These are phyloP conservation scores for Aphis gossypii DNA, from an alignment of 1,140 invertebrate species.

Conservation along the genomic window DNA sequence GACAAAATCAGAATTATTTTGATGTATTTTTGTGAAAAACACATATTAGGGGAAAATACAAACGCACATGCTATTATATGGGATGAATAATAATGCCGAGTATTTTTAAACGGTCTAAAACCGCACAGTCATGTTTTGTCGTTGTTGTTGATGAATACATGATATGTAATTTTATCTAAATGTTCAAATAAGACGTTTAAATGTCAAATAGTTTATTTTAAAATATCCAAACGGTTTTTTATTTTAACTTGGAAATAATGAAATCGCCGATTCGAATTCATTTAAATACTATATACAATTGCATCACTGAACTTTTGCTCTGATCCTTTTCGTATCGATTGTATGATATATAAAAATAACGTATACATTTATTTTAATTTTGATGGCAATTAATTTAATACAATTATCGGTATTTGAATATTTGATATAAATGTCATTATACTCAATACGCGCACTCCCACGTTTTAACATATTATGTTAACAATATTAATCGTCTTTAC, in stretches of 20 bases:
- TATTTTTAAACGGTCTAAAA: neutral
- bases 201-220: neutral
- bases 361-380: too few relatives aligned
- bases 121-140: neutral
- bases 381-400: neutral
- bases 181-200: neutral
- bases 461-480: neutral
- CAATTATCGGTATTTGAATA: neutral
- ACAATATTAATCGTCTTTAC: neutral
- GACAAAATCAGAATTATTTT: conserved; percentile 7
- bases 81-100: neutral
- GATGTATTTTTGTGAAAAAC: conserved; percentile 28
- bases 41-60: conserved; percentile 10
- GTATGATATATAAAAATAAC: too few relatives aligned
- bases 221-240: neutral
- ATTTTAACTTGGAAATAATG: neutral
- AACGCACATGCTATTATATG: neutral
- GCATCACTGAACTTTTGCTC: neutral
- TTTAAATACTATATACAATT: neutral
- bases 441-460: neutral
- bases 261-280: neutral
- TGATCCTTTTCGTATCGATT: too few relatives aligned
- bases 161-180: neutral
- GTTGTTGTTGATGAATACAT: neutral
- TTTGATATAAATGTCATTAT: neutral